Conservation (phyloP, 2,797 vertebrate species). For the Streptopelia turtur region DNA sequence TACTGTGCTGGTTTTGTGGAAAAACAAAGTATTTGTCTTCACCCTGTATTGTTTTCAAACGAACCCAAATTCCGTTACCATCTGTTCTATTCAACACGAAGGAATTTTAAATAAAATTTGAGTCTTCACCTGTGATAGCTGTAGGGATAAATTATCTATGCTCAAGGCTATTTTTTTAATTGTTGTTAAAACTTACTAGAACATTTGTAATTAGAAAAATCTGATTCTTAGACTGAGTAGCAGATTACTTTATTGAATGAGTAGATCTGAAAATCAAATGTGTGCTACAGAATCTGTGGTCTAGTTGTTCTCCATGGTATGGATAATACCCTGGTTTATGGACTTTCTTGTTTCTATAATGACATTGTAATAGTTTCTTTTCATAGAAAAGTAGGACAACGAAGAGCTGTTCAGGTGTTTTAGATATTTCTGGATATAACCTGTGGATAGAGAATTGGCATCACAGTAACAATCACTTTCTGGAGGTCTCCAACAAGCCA, state of each 20-base stretch:
- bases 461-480: not conserved
- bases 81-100: not conserved
- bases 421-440: not conserved
- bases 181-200: not conserved
- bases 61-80: not conserved
- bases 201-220: not conserved
- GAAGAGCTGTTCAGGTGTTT: not conserved
- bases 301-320: not conserved
- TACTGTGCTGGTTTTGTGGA: not conserved
- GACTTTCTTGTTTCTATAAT: not conserved
- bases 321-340: not conserved
- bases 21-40: not conserved
- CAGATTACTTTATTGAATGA: not conserved
- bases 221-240: not conserved
- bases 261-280: not conserved
- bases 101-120: not conserved
- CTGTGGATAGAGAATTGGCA: not conserved
- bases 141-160: not conserved
- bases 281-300: not conserved
- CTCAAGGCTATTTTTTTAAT: not conserved
- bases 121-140: not conserved
- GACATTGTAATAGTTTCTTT: not conserved
- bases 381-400: not conserved
- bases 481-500: not conserved
- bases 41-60: not conserved